A percentile compares a stretch with the other conserved stretches of the same genome.
Evolutionary conservation across 2,797 vertebrate species (phyloP).

Genomic region (Sebastes kiyomatsui): DNA sequence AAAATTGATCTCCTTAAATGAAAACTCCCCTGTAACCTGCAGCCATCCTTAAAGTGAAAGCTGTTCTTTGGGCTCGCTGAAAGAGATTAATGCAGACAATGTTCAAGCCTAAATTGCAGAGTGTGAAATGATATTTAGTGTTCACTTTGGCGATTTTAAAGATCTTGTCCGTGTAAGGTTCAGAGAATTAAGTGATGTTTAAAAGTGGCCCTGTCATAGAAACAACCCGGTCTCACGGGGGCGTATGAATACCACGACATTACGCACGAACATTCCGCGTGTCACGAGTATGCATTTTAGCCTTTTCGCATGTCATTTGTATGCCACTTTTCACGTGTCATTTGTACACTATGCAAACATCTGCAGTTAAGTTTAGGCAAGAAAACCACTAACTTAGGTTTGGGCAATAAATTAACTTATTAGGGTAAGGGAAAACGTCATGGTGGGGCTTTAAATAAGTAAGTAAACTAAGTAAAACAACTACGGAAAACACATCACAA

Average conservation of each 20-base stretch:
- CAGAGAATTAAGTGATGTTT: neutral
- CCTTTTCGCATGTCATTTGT: too few species aligned
- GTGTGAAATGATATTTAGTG: neutral
- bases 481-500: too few species aligned
- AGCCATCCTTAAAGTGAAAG: conserved; percentile 22
- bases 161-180: neutral
- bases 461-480: too few species aligned
- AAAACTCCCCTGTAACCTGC: conserved; percentile 23
- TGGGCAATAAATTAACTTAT: too few species aligned
- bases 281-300: too few species aligned
- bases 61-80: conserved; percentile 10
- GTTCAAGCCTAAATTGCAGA: neutral
- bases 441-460: too few species aligned
- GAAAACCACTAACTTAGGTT: too few species aligned
- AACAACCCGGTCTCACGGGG: too few species aligned
- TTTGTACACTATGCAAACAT: accelerated
- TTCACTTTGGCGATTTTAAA: neutral
- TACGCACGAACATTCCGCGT: accelerated
- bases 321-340: too few species aligned
- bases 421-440: too few species aligned
- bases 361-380: too few species aligned
- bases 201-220: neutral
- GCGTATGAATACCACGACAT: too few species aligned
- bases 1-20: conserved; percentile 36
- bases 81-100: neutral